Evolutionary conservation across 2,888 invertebrate species (phyloP).

Genomic region (Philhelius pedissequus): DNA sequence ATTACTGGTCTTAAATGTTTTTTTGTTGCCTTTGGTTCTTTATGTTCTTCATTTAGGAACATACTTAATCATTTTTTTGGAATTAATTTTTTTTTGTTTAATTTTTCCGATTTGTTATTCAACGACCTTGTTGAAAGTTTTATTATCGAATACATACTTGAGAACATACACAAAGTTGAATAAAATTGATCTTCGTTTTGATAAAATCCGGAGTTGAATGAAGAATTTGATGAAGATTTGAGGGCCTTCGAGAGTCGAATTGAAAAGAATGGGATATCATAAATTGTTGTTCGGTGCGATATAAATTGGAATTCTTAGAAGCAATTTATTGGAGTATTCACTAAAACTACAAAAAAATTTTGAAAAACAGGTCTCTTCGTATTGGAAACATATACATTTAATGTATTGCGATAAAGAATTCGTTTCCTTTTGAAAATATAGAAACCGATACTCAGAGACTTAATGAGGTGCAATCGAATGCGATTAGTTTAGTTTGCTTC

Average conservation of each 20-base stretch:
- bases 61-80: slow-evolving; percentile 54
- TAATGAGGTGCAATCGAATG: no score
- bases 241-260: no score
- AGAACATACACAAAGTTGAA: not conserved
- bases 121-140: slow-evolving; percentile 50
- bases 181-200: slow-evolving; percentile 24
- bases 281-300: no score
- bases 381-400: no score
- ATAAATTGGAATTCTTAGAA: no score
- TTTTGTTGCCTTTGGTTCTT: slow-evolving; percentile 44
- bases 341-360: not conserved
- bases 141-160: not conserved
- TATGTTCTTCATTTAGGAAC: slow-evolving; percentile 55
- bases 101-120: not conserved
- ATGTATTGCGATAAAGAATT: no score
- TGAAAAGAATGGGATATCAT: not conserved
- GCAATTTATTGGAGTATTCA: no score
- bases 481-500: no score
- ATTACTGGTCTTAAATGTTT: slow-evolving; percentile 52
- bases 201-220: slow-evolving; percentile 39
- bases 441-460: no score
- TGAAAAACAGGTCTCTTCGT: no score
- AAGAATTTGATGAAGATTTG: slow-evolving; percentile 1
- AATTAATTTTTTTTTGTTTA: not conserved
- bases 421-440: no score